Evolutionary conservation across 2,888 invertebrate species (phyloP).

Genomic region (Lottia gigantea): DNA sequence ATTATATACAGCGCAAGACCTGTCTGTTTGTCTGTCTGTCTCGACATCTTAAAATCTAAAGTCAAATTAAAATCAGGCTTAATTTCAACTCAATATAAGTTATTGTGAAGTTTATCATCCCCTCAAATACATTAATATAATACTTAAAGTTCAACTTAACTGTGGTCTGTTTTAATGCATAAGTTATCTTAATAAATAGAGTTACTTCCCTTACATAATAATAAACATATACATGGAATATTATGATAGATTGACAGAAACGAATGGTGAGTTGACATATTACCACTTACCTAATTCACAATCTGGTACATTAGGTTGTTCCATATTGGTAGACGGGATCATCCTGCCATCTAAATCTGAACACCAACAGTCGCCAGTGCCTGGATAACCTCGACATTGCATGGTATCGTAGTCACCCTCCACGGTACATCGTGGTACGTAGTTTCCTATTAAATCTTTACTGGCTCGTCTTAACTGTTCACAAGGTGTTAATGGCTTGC

Average conservation of each 20-base stretch:
- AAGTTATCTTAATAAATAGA: not conserved
- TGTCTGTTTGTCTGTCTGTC: too few species aligned
- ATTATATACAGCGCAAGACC: too few species aligned
- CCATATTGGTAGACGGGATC: conserved; percentile 45
- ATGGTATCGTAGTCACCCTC: conserved; percentile 44
- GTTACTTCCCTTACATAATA: not conserved
- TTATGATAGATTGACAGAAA: not conserved
- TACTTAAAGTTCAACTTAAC: not conserved
- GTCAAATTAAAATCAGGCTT: too few species aligned
- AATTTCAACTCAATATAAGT: too few species aligned
- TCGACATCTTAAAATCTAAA: too few species aligned
- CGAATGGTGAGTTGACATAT: not conserved
- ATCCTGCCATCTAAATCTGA: conserved; percentile 42
- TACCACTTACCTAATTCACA: conserved; percentile 47
- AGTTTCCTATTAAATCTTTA: conserved; percentile 31
- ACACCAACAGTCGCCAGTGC: conserved; percentile 49
- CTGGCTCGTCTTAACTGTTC: conserved; percentile 37
- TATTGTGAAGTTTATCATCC: too few species aligned
- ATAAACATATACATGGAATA: not conserved
- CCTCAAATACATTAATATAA: too few species aligned
- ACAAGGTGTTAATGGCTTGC: conserved; percentile 37
- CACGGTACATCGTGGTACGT: conserved; percentile 43
- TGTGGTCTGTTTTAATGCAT: not conserved
- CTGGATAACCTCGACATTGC: conserved; percentile 45
- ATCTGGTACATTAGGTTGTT: conserved; percentile 36